These are phyloP conservation scores for Ramphastos sulfuratus DNA, from an alignment of 2,113 vertebrate genomes.

Conservation along the genomic window DNA sequence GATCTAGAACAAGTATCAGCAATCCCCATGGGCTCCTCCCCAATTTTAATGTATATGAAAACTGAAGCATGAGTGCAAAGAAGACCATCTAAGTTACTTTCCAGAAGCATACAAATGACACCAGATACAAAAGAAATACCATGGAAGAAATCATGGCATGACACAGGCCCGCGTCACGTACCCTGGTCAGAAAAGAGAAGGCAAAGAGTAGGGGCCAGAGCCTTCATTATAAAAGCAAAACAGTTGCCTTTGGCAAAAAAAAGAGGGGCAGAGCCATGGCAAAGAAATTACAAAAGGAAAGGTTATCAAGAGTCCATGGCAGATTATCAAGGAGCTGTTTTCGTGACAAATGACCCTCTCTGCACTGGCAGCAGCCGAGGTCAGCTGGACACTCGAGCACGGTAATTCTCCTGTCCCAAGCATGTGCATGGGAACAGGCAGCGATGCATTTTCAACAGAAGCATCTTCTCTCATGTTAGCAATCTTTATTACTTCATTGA, in stretches of 20 bases:
- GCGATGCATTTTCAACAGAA: not conserved
- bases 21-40: not conserved
- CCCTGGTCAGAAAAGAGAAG: not conserved
- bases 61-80: not conserved
- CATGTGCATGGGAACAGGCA: fast-evolving
- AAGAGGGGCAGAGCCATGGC: not conserved
- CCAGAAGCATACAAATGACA: not conserved
- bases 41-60: not conserved
- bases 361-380: fast-evolving
- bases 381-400: not conserved
- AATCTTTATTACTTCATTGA: not conserved
- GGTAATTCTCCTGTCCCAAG: not conserved
- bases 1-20: not conserved
- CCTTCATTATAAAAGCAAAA: not conserved
- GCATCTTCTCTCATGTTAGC: not conserved
- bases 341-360: not conserved
- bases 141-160: fast-evolving
- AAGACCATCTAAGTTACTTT: not conserved
- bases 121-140: not conserved
- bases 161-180: not conserved
- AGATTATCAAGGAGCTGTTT: not conserved
- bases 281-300: not conserved
- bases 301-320: not conserved
- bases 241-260: not conserved
- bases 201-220: not conserved